Base-by-base conservation (phyloP, 2,113 vertebrate genomes). In the Elephantulus edwardii region DNA sequence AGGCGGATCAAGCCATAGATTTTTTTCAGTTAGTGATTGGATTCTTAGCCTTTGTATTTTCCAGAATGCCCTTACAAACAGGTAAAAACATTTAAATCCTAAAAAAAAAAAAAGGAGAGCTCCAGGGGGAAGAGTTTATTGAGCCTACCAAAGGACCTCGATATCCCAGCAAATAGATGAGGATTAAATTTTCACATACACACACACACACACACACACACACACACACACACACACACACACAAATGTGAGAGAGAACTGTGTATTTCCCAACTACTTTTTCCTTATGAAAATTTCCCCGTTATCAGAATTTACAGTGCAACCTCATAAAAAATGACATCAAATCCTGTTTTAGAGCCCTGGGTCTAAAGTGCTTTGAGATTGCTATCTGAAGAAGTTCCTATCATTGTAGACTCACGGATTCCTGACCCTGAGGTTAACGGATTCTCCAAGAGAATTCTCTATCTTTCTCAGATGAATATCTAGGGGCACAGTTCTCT, bases 331-430 rank as follows among this genome's bases (percentile, higher is more conserved):
- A 14, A 89, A 84, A 76, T 35, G n/a, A 2, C 52, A 64, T 75
- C 35, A 38, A 11, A 56, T 89, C 8, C 9, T 87, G 30, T 58
- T 77, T 87, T 93, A 56, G 30, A 83, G 9, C 3, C 48, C 28
- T 3, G 5, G 0, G 2, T 92, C 28, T 83, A 50, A 84, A 46
- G 33, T 22, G 84, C 48, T 30, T 1, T 52, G 24, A 54, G 11
- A 72, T 79, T 77, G n/a, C 77, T 93, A 80, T 72, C 60, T 83
- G 64, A 83, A 48, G 81, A 76, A 81, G 42, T 38, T 85, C 44
- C 85, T 76, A 5, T 83, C 11, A 16, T 6, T 74, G 5, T 64
- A 28, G 0, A 81, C 42, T 13, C 38, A 86, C 44, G 42, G 79
- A 71, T 83, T 88, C n/a, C 54, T 92, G 50, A 82, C 24, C 40